Evolutionary conservation across 2,888 invertebrate species (phyloP), one percentile per base, ranked within the genome.

Genomic region (Cecidostiba fungosa): DNA sequence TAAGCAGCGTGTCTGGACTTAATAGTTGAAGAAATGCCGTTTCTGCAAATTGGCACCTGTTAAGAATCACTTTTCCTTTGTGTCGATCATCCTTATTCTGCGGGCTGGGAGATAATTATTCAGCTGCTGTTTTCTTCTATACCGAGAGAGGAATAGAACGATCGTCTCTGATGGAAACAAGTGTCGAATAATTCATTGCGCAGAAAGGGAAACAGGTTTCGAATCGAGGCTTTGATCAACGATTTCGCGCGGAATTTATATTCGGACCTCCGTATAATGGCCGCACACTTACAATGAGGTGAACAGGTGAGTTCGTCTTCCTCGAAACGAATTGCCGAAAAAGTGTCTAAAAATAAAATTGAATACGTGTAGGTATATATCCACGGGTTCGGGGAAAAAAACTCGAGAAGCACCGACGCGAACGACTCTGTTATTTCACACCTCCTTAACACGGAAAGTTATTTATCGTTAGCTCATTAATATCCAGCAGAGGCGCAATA

Each of bases 401-500:
- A 77, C 32, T 47, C 29, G 16, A 77, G 14, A 6, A 66, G 59
- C 16, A n/a, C 36, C 47, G 73, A 26, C 29, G 59, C 29, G 59
- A 72, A 5, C 26, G 70, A 85, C 70, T 85, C 70, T 59, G 43
- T 82, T 79, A 78, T 78, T 85, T 85, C 79, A 85, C 79, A 82
- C 78, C 79, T 85, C 82, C 50, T 82, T 82, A 85, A 74, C 78
- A 70, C 70, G 70, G n/a, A 78, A 82, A 77, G 83, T 86, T 80
- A 83, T 86, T 86, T 86, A 83, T 86, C 32, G 77, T 39, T n/a
- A 12, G 77, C 74, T 23, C 62, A 79, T 86, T 83, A 76, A 79
- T 85, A 82, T 78, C 69, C 74, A 3, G 26, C 8, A 29, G 59
- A n/a, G n/a, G 43, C 36, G 12, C 43, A 16, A 32, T 69, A 69